Evolutionary conservation across 2,888 invertebrate species (phyloP).

Genomic region (Pollenia amentaria): DNA sequence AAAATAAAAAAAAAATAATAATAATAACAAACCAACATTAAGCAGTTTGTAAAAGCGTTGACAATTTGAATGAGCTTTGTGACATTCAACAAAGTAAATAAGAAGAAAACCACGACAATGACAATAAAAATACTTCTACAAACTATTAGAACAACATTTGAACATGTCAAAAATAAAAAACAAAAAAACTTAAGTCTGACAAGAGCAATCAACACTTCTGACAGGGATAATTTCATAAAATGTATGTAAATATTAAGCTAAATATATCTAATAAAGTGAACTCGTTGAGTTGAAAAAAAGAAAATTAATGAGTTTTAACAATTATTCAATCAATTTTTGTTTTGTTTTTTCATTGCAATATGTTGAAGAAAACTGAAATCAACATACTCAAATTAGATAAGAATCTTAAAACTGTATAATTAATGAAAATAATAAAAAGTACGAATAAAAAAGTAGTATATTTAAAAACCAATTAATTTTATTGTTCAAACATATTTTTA

Average conservation of each 20-base stretch:
- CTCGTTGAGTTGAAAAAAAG: no score
- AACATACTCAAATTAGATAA: no score
- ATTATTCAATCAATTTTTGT: no score
- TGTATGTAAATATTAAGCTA: not conserved
- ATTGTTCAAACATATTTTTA: no score
- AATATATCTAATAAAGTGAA: no score
- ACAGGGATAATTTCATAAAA: not conserved
- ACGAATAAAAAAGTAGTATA: no score
- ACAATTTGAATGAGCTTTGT: conserved; percentile 53
- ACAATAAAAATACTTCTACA: not conserved
- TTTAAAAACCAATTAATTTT: no score
- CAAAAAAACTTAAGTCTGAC: conserved; percentile 10
- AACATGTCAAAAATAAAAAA: conserved; percentile 9
- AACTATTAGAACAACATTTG: not conserved
- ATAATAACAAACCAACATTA: conserved; percentile 32
- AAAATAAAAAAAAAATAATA: conserved; percentile 1
- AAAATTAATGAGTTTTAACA: no score
- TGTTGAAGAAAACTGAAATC: no score
- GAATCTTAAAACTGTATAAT: no score
- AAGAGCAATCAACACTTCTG: conserved; percentile 18
- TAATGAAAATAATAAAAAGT: no score
- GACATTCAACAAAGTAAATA: conserved; percentile 52
- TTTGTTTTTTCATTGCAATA: no score
- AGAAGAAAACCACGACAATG: not conserved
- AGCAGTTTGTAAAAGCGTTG: conserved; percentile 55